These are phyloP conservation scores for Trachelus tabidus DNA, from an alignment of 2,888 invertebrate genomes.

Conservation along the genomic window DNA sequence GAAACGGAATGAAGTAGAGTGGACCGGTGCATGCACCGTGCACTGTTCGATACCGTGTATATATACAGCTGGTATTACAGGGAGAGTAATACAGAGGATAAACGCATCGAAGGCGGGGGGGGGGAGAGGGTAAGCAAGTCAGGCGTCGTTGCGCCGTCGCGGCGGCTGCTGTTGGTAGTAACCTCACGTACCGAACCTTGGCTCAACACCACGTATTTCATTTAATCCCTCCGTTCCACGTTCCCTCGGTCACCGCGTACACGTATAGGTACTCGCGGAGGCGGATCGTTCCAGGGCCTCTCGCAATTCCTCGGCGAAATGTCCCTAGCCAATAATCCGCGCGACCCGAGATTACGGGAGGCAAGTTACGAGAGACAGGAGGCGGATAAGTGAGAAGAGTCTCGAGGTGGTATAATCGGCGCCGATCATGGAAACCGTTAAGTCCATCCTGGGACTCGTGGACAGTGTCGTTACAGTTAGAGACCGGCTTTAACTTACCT, in stretches of 20 bases:
- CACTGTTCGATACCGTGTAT: not conserved
- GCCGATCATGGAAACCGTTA: not conserved
- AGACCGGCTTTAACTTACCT: not conserved
- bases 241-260: not conserved
- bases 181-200: slow-evolving; percentile 40
- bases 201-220: slow-evolving; percentile 25
- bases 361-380: not conserved
- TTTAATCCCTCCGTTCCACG: slow-evolving; percentile 8
- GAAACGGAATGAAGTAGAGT: not conserved
- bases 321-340: not conserved
- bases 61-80: not conserved
- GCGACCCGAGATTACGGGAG: not conserved
- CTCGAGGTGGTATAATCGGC: not conserved
- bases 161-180: slow-evolving; percentile 29
- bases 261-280: not conserved
- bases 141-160: not conserved
- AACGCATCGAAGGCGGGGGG: not conserved
- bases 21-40: not conserved
- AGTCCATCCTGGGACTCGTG: not conserved
- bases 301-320: not conserved
- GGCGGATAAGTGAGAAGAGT: not conserved
- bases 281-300: not conserved
- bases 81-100: not conserved
- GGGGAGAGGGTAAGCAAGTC: not conserved
- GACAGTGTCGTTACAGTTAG: not conserved